A percentile compares a stretch with the other conserved stretches of the same genome.
Evolutionary conservation across 2,888 invertebrate genomes (phyloP).

Genomic region (Phragmatobia fuliginosa): DNA sequence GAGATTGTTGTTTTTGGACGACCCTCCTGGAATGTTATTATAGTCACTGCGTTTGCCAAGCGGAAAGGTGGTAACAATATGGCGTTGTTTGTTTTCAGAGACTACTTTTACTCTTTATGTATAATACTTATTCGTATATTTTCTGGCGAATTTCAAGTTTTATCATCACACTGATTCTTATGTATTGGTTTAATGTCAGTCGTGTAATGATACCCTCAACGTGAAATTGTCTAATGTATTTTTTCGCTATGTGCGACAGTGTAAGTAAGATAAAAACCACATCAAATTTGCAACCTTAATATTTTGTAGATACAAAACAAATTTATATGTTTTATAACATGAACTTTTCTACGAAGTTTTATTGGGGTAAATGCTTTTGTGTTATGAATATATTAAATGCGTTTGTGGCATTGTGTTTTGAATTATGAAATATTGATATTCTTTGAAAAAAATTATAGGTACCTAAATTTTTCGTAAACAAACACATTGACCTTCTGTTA

Average conservation of each 20-base stretch:
- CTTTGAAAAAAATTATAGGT: no score
- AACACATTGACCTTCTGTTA: no score
- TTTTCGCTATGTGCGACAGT: neutral
- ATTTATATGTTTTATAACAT: neutral
- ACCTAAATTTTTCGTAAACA: no score
- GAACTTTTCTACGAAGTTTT: no score
- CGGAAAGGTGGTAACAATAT: conserved; percentile 14
- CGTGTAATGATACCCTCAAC: neutral
- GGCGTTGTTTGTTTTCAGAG: conserved; percentile 12
- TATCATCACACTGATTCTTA: neutral
- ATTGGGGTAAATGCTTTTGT: neutral
- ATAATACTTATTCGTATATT: neutral
- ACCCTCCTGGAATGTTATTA: conserved; percentile 12
- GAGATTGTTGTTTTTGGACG: conserved; percentile 6
- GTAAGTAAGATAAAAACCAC: neutral
- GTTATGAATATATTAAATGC: no score
- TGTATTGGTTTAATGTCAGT: neutral
- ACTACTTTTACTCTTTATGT: neutral
- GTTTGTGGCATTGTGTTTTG: no score
- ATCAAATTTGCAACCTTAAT: neutral
- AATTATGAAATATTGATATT: no score
- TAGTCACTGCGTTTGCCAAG: conserved; percentile 12
- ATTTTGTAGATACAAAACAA: neutral
- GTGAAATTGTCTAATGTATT: neutral
- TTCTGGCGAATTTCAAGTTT: neutral